A percentile compares a stretch with the other conserved stretches of the same genome.
Conservation (phyloP, 2,888 invertebrate species). For the Catocala fraxini region DNA sequence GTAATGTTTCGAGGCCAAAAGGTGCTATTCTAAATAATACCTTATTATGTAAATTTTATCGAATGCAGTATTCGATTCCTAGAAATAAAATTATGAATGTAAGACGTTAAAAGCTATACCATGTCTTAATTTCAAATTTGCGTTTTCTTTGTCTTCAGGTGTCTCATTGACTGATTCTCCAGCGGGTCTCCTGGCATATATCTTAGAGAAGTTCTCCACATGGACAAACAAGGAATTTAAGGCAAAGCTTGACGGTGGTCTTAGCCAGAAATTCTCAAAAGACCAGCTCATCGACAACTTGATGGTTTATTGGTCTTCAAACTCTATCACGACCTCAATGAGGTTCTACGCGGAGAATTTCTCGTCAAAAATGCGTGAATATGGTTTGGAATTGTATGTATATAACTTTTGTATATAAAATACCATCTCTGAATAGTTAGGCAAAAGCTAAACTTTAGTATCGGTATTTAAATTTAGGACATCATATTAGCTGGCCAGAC, state of each 20-base stretch:
- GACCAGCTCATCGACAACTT: slow-evolving; percentile 93
- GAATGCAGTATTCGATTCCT: too few relatives aligned
- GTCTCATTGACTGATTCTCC: slow-evolving; percentile 91
- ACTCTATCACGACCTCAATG: slow-evolving; percentile 91
- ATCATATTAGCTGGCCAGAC: too few relatives aligned
- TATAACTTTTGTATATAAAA: neutral
- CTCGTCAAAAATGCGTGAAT: slow-evolving; percentile 57
- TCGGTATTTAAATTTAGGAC: too few relatives aligned
- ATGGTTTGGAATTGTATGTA: slow-evolving; percentile 75
- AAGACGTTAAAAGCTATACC: too few relatives aligned
- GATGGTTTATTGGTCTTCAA: slow-evolving; percentile 94
- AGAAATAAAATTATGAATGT: too few relatives aligned
- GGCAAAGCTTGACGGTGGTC: slow-evolving; percentile 89
- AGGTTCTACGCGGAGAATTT: slow-evolving; percentile 91
- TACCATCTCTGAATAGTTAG: too few relatives aligned
- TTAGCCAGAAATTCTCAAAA: slow-evolving; percentile 88
- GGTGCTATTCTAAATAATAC: too few relatives aligned
- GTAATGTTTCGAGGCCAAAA: too few relatives aligned
- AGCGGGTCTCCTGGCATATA: slow-evolving; percentile 93
- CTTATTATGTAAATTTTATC: too few relatives aligned
- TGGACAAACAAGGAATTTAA: slow-evolving; percentile 88
- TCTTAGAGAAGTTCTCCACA: slow-evolving; percentile 94
- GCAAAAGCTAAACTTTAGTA: too few relatives aligned
- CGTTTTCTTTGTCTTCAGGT: slow-evolving; percentile 59
- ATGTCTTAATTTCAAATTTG: too few relatives aligned